phyloP scores from a whole-genome alignment of 2,888 invertebrate species.

The Diaperis boleti region DNA sequence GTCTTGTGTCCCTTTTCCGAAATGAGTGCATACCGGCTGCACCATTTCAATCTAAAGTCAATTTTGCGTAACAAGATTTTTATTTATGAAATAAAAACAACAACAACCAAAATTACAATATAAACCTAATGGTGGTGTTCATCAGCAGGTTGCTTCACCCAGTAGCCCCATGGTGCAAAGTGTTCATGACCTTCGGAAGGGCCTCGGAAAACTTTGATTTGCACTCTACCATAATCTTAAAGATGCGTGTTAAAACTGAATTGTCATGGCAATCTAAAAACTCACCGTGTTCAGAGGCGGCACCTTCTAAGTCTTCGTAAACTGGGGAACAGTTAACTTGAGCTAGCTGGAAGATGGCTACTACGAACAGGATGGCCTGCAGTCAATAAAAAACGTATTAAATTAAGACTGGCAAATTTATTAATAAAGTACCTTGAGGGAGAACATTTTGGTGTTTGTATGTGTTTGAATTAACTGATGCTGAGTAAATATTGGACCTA shows the following conservation, averaged over 20 bases:
- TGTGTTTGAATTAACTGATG: slow-evolving; percentile 23
- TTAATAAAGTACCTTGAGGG: slow-evolving; percentile 29
- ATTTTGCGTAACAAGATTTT: slow-evolving; percentile 5
- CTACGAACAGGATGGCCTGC: slow-evolving; percentile 30
- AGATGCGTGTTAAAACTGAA: not conserved
- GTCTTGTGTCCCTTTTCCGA: no score
- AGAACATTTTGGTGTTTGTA: slow-evolving; percentile 36
- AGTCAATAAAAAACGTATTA: not conserved
- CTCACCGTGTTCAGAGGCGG: slow-evolving; percentile 54
- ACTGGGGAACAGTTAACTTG: slow-evolving; percentile 40
- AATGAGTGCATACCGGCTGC: no score
- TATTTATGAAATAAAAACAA: slow-evolving; percentile 33
- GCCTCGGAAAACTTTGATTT: slow-evolving; percentile 81
- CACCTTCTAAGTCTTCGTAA: slow-evolving; percentile 51
- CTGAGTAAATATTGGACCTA: slow-evolving; percentile 11
- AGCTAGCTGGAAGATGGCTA: slow-evolving; percentile 28
- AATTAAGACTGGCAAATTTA: no score
- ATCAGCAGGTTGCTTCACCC: slow-evolving; percentile 79
- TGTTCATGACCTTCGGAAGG: slow-evolving; percentile 72
- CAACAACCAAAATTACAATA: slow-evolving; percentile 10
- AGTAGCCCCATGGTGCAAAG: slow-evolving; percentile 80
- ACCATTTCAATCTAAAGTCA: no score
- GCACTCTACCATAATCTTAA: slow-evolving; percentile 72
- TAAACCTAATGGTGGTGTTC: slow-evolving; percentile 62
- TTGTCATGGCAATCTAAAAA: not conserved